These are phyloP conservation scores for Tenthredo distinguenda DNA, from an alignment of 2,888 invertebrate species.

Conservation along the genomic window DNA sequence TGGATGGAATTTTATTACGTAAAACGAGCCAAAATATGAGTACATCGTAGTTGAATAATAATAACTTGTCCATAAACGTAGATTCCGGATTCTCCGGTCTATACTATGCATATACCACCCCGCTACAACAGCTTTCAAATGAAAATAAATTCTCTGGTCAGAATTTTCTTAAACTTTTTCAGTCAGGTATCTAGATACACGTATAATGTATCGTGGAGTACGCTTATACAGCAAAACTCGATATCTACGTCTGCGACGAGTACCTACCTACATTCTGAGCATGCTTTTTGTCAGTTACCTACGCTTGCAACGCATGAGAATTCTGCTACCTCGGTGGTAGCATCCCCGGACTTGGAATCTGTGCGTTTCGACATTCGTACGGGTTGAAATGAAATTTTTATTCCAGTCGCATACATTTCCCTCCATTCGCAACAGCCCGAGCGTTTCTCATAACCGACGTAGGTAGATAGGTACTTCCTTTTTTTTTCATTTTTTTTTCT, in stretches of 20 bases:
- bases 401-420: slow-evolving; percentile 35
- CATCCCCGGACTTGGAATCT: slow-evolving; percentile 27
- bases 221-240: slow-evolving; percentile 1
- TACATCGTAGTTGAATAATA: neutral
- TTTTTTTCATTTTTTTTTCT: neutral
- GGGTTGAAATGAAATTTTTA: slow-evolving; percentile 44
- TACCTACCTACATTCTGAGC: slow-evolving; percentile 4
- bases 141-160: neutral
- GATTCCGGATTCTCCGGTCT: neutral
- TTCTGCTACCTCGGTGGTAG: neutral
- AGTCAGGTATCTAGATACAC: neutral
- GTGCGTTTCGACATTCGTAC: slow-evolving; percentile 10
- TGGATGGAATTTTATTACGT: slow-evolving; percentile 14
- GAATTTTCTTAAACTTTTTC: neutral
- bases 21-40: slow-evolving; percentile 23
- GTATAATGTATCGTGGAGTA: neutral
- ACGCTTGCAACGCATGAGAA: slow-evolving; percentile 29
- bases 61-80: slow-evolving; percentile 15
- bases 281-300: slow-evolving; percentile 18
- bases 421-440: slow-evolving; percentile 18
- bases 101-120: neutral
- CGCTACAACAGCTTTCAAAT: neutral
- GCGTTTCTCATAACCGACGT: slow-evolving; percentile 42
- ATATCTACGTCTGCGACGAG: slow-evolving; percentile 17
- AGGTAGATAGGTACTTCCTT: neutral